Conservation (phyloP, 2,797 vertebrate species). For the Uromys caudimaculatus region DNA sequence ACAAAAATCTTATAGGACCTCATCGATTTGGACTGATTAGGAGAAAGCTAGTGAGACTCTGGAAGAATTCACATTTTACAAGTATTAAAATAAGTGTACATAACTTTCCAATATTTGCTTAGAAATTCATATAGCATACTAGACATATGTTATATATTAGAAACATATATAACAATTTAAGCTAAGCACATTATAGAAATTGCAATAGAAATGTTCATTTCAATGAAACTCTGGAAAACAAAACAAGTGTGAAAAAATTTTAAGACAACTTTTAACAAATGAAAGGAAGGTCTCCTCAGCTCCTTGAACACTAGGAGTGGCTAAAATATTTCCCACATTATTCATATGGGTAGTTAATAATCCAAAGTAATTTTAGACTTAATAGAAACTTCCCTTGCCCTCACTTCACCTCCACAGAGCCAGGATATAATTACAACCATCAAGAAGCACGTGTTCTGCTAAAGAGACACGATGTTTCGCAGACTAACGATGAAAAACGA, state of each 20-base stretch:
- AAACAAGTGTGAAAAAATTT: conserved; percentile 55
- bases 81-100: conserved; percentile 36
- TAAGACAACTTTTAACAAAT: not conserved
- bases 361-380: conserved; percentile 51
- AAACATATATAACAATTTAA: conserved; percentile 22
- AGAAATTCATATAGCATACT: conserved; percentile 1
- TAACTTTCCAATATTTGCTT: conserved; percentile 64
- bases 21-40: conserved; percentile 1
- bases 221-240: conserved; percentile 49
- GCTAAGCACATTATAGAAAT: not conserved
- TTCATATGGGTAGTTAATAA: conserved; percentile 45
- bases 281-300: not conserved
- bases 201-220: conserved; percentile 59
- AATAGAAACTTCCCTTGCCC: conserved; percentile 40
- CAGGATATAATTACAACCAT: conserved; percentile 16
- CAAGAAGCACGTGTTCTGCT: conserved; percentile 58
- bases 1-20: not conserved
- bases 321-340: conserved; percentile 49
- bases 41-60: not conserved
- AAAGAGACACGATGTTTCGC: not conserved
- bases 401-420: conserved; percentile 56
- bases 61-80: conserved; percentile 40
- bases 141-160: not conserved
- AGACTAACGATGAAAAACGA: conserved; percentile 24
- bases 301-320: conserved; percentile 51